A percentile compares a stretch with the other conserved stretches of the same genome.
Conservation (phyloP, 1,140 invertebrate genomes). For the Batillaria attramentaria region DNA sequence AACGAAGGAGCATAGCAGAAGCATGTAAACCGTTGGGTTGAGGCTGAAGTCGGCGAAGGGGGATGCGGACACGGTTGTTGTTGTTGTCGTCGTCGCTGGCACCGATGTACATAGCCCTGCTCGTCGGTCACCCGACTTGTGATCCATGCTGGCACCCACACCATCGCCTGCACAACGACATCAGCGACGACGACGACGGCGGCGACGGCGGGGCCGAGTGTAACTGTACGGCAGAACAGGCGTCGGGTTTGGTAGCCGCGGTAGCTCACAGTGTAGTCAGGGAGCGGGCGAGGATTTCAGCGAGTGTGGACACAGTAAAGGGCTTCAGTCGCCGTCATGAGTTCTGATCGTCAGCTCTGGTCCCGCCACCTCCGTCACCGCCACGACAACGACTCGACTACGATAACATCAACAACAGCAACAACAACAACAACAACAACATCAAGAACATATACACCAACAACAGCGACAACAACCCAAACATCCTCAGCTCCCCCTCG, state of each 20-base stretch:
- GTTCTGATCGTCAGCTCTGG: neutral
- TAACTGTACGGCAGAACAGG: neutral
- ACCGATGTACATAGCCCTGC: neutral
- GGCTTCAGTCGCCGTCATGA: conserved; percentile 9
- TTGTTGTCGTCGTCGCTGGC: neutral
- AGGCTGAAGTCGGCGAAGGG: conserved; percentile 6
- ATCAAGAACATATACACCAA: neutral
- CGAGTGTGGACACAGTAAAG: neutral
- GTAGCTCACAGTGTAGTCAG: neutral
- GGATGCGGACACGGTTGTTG: neutral
- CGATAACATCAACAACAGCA: too few species aligned
- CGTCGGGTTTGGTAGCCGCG: neutral
- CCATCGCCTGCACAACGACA: neutral
- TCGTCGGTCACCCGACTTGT: neutral
- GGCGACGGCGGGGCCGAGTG: neutral
- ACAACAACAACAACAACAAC: neutral
- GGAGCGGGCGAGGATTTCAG: neutral
- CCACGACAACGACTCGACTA: conserved; percentile 12
- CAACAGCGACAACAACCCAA: neutral
- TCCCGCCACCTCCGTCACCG: neutral
- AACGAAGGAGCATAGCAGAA: neutral
- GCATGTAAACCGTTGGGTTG: neutral
- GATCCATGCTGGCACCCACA: neutral
- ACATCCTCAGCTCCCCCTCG: neutral
- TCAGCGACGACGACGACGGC: neutral